phyloP scores from a whole-genome alignment of 2,888 invertebrate species.

The Nomada ferruginata region DNA sequence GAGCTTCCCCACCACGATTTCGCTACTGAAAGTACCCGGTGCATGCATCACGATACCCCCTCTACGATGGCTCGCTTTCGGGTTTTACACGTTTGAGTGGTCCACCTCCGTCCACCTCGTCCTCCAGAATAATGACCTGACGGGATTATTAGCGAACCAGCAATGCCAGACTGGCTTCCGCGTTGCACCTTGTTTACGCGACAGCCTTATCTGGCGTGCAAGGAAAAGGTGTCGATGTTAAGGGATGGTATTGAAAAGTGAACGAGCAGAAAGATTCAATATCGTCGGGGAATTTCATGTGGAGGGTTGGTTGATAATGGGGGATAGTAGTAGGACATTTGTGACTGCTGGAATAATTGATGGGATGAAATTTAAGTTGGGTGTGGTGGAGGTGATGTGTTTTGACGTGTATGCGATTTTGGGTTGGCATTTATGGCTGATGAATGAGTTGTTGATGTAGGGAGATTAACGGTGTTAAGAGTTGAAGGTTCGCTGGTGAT shows the following conservation, averaged over 20 bases:
- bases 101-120: constrained; percentile 42
- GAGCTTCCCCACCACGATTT: constrained; percentile 62
- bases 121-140: constrained; percentile 58
- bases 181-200: constrained; percentile 15
- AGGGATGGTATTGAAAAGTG: not conserved
- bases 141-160: constrained; percentile 45
- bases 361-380: not conserved
- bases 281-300: not conserved
- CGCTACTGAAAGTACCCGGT: constrained; percentile 33
- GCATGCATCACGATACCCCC: constrained; percentile 60
- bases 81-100: constrained; percentile 54
- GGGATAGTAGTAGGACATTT: not conserved
- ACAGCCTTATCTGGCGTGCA: not conserved
- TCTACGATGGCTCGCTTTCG: constrained; percentile 8
- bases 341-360: not conserved
- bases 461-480: no score
- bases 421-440: no score
- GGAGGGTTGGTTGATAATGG: not conserved
- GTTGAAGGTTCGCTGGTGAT: no score
- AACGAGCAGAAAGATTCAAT: not conserved
- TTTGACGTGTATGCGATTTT: no score
- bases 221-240: not conserved
- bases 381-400: not conserved
- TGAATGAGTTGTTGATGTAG: no score
- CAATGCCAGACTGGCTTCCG: constrained; percentile 50